These are phyloP conservation scores for Chelon labrosus DNA, from an alignment of 2,797 vertebrate species.

Conservation along the genomic window DNA sequence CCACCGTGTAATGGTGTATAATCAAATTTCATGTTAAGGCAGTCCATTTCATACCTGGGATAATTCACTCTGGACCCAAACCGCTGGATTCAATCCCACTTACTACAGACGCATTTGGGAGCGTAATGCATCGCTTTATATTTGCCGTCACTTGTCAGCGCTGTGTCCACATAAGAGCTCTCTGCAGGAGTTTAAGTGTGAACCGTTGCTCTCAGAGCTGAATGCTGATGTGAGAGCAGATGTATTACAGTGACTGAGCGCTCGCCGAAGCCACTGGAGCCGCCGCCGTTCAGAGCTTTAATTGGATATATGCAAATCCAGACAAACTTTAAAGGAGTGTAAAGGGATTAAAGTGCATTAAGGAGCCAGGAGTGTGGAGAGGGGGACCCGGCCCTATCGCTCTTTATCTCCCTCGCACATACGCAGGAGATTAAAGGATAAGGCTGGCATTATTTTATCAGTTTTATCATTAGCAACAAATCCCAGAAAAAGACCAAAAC, in stretches of 20 bases:
- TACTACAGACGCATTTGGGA: not conserved
- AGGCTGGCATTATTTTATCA: conserved; percentile 51
- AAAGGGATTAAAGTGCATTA: conserved; percentile 74
- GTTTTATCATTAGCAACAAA: conserved; percentile 50
- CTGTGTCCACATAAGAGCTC: conserved; percentile 7
- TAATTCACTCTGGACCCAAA: too few relatives aligned
- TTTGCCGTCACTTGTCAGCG: not conserved
- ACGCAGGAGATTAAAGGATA: conserved; percentile 43
- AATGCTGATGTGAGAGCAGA: conserved; percentile 50
- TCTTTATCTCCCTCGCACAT: conserved; percentile 25
- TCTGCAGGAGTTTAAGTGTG: conserved; percentile 7
- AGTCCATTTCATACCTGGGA: too few relatives aligned
- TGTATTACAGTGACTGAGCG: conserved; percentile 58
- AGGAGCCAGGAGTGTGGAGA: conserved; percentile 41
- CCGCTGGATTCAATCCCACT: not conserved
- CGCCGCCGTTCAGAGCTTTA: conserved; percentile 69
- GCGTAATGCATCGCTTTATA: not conserved
- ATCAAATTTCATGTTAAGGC: too few relatives aligned
- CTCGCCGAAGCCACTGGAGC: conserved; percentile 55
- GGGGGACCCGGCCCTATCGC: conserved; percentile 1
- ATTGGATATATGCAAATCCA: conserved; percentile 83
- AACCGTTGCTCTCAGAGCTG: conserved; percentile 20
- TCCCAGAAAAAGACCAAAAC: conserved; percentile 38
- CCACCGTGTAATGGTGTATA: too few relatives aligned
- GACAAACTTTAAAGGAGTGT: conserved; percentile 63